Conservation (phyloP, 2,113 vertebrate species). For the Lycaon pictus region DNA sequence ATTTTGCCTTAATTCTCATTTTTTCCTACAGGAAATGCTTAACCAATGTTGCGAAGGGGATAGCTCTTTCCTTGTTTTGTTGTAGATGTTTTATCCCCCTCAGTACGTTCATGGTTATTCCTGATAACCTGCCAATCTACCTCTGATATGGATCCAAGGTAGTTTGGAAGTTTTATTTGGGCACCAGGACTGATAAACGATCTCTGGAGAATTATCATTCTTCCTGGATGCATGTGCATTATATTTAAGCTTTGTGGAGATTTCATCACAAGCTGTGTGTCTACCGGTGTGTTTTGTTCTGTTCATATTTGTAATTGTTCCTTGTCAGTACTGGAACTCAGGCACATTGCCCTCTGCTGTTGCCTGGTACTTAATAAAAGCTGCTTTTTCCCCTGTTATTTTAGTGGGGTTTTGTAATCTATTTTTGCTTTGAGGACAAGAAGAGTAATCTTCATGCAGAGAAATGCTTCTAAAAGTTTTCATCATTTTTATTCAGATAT, state of each 20-base stretch:
- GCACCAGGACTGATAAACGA: not conserved
- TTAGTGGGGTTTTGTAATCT: slow-evolving; percentile 51
- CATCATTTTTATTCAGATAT: not conserved
- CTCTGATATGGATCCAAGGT: not conserved
- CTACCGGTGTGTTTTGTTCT: not conserved
- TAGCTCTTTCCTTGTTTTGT: not conserved
- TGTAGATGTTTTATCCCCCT: not conserved
- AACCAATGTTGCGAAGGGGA: not conserved
- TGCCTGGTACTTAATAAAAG: slow-evolving; percentile 10
- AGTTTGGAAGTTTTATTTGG: not conserved
- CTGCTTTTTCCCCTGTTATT: slow-evolving; percentile 33
- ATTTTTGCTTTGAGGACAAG: slow-evolving; percentile 53
- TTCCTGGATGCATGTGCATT: not conserved
- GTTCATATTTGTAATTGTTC: slow-evolving; percentile 48
- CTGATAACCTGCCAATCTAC: not conserved
- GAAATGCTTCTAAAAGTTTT: slow-evolving; percentile 50
- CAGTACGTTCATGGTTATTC: not conserved
- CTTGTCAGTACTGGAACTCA: not conserved
- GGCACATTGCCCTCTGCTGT: not conserved
- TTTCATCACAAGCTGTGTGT: not conserved
- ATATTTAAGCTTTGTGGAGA: not conserved
- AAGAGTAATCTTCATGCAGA: slow-evolving; percentile 41
- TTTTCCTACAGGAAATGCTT: not conserved
- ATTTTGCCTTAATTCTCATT: not conserved
- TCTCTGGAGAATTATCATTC: not conserved